Evolutionary conservation across 2,113 vertebrate genomes (phyloP), one percentile per base, ranked within the genome.

Genomic region (Rhineura floridana): DNA sequence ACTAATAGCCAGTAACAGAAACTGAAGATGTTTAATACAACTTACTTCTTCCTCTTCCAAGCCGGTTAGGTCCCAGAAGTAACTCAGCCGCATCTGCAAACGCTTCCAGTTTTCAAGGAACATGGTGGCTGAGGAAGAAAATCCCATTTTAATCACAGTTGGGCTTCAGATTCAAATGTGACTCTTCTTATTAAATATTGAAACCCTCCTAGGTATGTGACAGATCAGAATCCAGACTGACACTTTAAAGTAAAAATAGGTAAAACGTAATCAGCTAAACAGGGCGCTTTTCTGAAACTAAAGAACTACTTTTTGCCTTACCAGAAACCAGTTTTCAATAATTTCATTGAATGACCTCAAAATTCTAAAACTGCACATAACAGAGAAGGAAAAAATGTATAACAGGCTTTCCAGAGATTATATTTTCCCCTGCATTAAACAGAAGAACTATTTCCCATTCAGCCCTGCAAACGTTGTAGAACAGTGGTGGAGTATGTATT

Each of bases 31-130:
- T 59, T 59, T n/a, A n/a, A n/a, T n/a, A n/a, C n/a, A n/a, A n/a
- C 94, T 95, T 96, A 99, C 99, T 96, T 99, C 98, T 93, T 99
- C 98, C 77, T 99, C 98, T 85, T 99, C 99, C 77, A 99, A 89
- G 44, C 98, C 98, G 3, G 98, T 98, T 86, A 99, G 96, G 94
- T 99, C 98, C 99, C 99, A 99, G 81, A 97, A 97, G 92, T 99
- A 99, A 94, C 96, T 97, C 91, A 99, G 88, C 91, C 98, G 98
- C 97, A 98, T 98, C 95, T 99, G 98, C 55, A 98, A 94, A 82
- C 98, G 97, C 86, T 99, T 99, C 99, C 99, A 99, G 92, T 99
- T 98, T 92, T 99, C 98, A 48, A 99, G 97, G 93, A 99, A 99
- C 96, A 98, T 98, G 55, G 98, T 98, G 59, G 98, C 99, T 99